phyloP scores from a whole-genome alignment of 2,797 vertebrate genomes.

The Urosaurus nigricauda region DNA sequence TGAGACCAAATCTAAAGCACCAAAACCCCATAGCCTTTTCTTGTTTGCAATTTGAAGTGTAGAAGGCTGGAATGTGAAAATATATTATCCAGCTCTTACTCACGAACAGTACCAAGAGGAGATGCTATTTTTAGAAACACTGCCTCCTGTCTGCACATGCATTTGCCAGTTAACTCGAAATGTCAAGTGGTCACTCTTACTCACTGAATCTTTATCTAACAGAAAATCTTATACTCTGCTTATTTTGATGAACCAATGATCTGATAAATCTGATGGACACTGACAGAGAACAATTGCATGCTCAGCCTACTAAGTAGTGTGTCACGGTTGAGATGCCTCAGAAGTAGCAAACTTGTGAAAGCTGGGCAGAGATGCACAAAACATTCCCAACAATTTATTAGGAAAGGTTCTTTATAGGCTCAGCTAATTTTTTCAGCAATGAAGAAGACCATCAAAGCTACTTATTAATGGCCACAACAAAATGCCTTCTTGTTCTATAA shows the following conservation, averaged over 20 bases:
- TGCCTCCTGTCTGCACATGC: neutral
- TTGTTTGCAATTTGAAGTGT: constrained; percentile 15
- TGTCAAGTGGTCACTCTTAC: constrained; percentile 32
- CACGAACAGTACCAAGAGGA: constrained; percentile 21
- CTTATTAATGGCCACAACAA: constrained; percentile 22
- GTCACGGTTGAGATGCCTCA: constrained; percentile 43
- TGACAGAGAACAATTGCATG: constrained; percentile 50
- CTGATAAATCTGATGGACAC: constrained; percentile 48
- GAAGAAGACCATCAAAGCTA: neutral
- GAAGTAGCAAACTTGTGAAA: constrained; percentile 54
- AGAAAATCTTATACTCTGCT: constrained; percentile 22
- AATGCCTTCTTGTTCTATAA: constrained; percentile 16
- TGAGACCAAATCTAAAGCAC: neutral
- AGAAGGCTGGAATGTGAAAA: constrained; percentile 46
- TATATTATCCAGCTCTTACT: neutral
- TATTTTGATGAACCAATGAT: constrained; percentile 43
- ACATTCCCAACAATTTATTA: constrained; percentile 55
- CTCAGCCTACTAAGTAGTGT: constrained; percentile 42
- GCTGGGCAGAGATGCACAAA: constrained; percentile 54
- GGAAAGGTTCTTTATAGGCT: constrained; percentile 35
- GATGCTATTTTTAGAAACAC: constrained; percentile 57
- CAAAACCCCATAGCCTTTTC: constrained; percentile 36
- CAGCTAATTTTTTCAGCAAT: constrained; percentile 43
- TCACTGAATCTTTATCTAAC: constrained; percentile 49
- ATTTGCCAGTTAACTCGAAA: constrained; percentile 59